Percentiles rank a stretch among this genome's conserved stretches.
These are phyloP conservation scores for Drosophila nr. perissopoda DNA, from an alignment of 2,888 invertebrate genomes.

Conservation along the genomic window DNA sequence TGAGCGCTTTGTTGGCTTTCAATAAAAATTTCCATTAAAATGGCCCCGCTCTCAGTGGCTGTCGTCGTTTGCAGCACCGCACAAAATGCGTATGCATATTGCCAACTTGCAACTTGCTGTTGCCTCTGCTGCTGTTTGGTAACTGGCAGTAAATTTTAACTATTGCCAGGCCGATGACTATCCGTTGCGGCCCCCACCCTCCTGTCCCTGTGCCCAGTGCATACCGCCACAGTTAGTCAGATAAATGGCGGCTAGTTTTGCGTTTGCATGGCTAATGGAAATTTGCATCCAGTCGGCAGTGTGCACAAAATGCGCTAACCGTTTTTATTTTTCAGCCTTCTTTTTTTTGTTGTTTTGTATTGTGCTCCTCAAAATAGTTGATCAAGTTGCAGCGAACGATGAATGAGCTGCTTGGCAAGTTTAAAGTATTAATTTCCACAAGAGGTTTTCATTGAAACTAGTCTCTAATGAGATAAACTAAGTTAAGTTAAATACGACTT, in stretches of 20 bases:
- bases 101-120: slow-evolving; percentile 72
- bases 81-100: slow-evolving; percentile 80
- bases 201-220: slow-evolving; percentile 3
- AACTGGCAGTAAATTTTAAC: slow-evolving; percentile 80
- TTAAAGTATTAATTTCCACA: too few relatives aligned
- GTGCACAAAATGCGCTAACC: slow-evolving; percentile 56
- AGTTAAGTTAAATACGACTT: too few relatives aligned
- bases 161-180: slow-evolving; percentile 72
- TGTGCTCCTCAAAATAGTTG: slow-evolving; percentile 10
- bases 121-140: slow-evolving; percentile 37
- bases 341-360: neutral
- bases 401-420: slow-evolving; percentile 32
- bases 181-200: slow-evolving; percentile 15
- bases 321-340: slow-evolving; percentile 24
- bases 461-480: neutral
- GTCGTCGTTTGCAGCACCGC: slow-evolving; percentile 48
- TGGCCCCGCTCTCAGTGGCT: slow-evolving; percentile 46
- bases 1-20: slow-evolving; percentile 80
- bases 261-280: slow-evolving; percentile 81
- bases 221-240: slow-evolving; percentile 66
- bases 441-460: neutral
- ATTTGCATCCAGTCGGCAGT: slow-evolving; percentile 78
- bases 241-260: slow-evolving; percentile 80
- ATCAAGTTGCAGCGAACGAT: slow-evolving; percentile 21
- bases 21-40: slow-evolving; percentile 80